Evolutionary conservation across 2,113 vertebrate species (phyloP).

Genomic region (Cephalopholis sonnerati): DNA sequence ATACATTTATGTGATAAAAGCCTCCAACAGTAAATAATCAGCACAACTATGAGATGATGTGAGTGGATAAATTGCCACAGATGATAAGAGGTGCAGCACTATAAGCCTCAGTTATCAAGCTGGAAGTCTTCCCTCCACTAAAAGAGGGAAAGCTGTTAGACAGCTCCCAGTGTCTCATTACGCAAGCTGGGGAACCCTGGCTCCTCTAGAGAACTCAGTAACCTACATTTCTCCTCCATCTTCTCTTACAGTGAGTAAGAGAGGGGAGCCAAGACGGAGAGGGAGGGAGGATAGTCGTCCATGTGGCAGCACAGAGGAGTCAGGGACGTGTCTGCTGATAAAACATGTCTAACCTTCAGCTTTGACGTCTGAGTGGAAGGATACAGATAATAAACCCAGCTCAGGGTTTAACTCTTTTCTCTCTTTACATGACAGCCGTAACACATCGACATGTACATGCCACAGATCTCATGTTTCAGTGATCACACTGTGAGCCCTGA

Average conservation of each 20-base stretch:
- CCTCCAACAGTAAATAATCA: slow-evolving; percentile 33
- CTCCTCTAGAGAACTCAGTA: slow-evolving; percentile 31
- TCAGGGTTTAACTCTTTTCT: not conserved
- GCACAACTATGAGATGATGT: not conserved
- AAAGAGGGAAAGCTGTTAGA: slow-evolving; percentile 15
- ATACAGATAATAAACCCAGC: not conserved
- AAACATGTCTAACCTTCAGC: slow-evolving; percentile 7
- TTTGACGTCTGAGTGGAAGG: not conserved
- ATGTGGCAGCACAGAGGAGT: not conserved
- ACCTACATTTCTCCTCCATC: slow-evolving; percentile 66
- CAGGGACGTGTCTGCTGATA: not conserved
- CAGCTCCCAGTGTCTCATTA: not conserved
- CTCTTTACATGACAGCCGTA: not conserved
- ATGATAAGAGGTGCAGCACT: not conserved
- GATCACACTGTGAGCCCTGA: not conserved
- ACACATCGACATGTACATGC: not conserved
- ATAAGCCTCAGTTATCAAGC: not conserved
- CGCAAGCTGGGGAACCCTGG: slow-evolving; percentile 11
- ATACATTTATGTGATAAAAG: slow-evolving; percentile 35
- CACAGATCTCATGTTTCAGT: not conserved
- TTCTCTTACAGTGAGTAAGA: not conserved
- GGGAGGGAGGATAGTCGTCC: not conserved
- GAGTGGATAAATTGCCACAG: not conserved
- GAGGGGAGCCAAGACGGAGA: not conserved
- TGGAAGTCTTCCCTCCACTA: not conserved